Percentiles rank a stretch among this genome's conserved stretches.
phyloP scores from a whole-genome alignment of 2,797 vertebrate genomes.

The Acanthiza pusilla region DNA sequence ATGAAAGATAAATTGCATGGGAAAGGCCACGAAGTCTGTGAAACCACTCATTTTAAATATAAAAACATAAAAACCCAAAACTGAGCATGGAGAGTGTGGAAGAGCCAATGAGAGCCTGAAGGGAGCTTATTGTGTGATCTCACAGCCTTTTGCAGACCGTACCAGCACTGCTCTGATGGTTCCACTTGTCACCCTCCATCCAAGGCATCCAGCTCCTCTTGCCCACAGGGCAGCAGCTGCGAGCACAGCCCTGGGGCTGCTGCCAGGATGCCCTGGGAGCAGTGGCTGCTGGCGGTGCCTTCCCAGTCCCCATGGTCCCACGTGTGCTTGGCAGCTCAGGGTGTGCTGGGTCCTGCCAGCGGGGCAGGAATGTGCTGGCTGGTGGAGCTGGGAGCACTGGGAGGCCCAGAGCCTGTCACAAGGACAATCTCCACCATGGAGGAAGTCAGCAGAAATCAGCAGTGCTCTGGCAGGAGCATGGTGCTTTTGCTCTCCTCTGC shows the following conservation, averaged over 20 bases:
- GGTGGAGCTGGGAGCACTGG: accelerated
- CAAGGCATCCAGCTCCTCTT: neutral
- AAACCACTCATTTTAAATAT: neutral
- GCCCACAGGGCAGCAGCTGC: accelerated
- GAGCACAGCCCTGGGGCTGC: neutral
- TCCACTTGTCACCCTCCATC: neutral
- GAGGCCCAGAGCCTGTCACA: accelerated
- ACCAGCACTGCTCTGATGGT: accelerated
- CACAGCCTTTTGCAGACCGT: neutral
- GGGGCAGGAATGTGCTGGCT: accelerated
- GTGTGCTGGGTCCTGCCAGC: neutral
- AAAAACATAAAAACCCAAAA: neutral
- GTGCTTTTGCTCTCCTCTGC: neutral
- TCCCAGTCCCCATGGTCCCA: accelerated
- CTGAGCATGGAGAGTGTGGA: accelerated
- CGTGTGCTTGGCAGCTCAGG: accelerated
- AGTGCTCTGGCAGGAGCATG: neutral
- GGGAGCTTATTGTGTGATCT: neutral
- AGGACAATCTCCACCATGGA: neutral
- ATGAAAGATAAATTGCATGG: neutral
- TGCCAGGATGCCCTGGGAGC: neutral
- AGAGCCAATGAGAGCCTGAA: accelerated
- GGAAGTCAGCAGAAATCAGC: neutral
- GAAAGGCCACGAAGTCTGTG: neutral
- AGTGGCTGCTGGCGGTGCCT: too few species aligned